A percentile compares a stretch with the other conserved stretches of the same genome.
phyloP scores from a whole-genome alignment of 1,140 invertebrate species.

The Coelopa frigida region DNA sequence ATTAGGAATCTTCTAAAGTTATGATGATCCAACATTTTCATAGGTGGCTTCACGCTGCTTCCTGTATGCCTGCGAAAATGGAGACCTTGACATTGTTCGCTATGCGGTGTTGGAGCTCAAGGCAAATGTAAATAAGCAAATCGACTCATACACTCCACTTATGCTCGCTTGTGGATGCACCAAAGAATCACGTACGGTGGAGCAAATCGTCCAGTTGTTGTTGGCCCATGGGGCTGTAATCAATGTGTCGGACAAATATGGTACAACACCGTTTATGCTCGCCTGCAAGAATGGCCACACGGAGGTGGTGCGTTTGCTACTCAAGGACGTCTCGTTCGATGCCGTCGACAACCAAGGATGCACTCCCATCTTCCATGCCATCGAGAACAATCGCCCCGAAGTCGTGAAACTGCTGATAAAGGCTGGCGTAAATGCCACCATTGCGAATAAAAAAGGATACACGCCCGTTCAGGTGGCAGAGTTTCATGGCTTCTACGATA shows the following conservation, averaged over 20 bases:
- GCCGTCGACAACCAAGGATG: slow-evolving; percentile 46
- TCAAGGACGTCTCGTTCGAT: slow-evolving; percentile 41
- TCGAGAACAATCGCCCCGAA: slow-evolving; percentile 41
- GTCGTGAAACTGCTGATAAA: slow-evolving; percentile 45
- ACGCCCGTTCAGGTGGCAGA: slow-evolving; percentile 45
- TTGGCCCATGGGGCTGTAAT: slow-evolving; percentile 29
- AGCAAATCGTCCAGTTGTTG: slow-evolving; percentile 28
- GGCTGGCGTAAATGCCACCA: slow-evolving; percentile 32
- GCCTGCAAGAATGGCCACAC: slow-evolving; percentile 45
- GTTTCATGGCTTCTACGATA: slow-evolving; percentile 40
- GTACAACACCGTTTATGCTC: slow-evolving; percentile 47
- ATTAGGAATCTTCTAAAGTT: too few species aligned
- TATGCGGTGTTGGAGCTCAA: slow-evolving; percentile 19
- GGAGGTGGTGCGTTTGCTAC: slow-evolving; percentile 37
- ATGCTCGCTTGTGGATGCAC: slow-evolving; percentile 25
- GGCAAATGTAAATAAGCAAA: slow-evolving; percentile 28
- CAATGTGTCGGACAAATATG: slow-evolving; percentile 43
- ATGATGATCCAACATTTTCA: too few species aligned
- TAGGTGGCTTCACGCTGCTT: slow-evolving; percentile 22
- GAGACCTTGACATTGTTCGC: slow-evolving; percentile 24
- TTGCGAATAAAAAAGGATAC: slow-evolving; percentile 44
- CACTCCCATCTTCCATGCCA: slow-evolving; percentile 48
- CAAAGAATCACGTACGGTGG: slow-evolving; percentile 16
- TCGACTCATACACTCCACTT: slow-evolving; percentile 29
- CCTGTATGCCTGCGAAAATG: slow-evolving; percentile 24